Evolutionary conservation across 2,888 invertebrate species (phyloP).

Genomic region (Synergus gifuensis): DNA sequence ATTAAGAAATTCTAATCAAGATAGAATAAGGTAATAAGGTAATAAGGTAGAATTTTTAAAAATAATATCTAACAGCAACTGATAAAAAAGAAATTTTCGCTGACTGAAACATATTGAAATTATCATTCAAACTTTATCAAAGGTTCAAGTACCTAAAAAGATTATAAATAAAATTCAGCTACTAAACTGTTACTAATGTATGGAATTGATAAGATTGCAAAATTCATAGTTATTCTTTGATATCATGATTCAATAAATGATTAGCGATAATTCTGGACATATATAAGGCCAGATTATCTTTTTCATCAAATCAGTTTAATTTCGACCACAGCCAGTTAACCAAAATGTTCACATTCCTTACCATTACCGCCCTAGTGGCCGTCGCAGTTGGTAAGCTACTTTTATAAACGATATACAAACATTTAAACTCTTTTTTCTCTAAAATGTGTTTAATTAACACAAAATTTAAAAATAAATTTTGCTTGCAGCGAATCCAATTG

Average conservation of each 20-base stretch:
- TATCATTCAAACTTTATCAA: neutral
- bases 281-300: neutral
- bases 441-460: neutral
- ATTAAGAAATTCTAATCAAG: too few species aligned
- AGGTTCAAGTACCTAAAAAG: neutral
- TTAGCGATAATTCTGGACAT: neutral
- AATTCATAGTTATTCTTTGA: constrained; percentile 8
- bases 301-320: neutral
- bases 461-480: neutral
- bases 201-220: neutral
- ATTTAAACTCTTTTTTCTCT: neutral
- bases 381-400: neutral
- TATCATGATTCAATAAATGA: constrained; percentile 26
- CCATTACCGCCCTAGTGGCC: neutral
- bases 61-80: neutral
- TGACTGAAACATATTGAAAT: neutral
- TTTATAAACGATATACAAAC: neutral
- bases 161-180: neutral
- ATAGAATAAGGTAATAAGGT: too few species aligned
- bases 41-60: neutral
- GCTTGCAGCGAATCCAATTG: neutral
- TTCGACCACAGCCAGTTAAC: neutral
- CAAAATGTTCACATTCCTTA: neutral
- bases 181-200: neutral
- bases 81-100: neutral